These are phyloP conservation scores for Macquaria australasica DNA, from an alignment of 2,113 vertebrate species.

Conservation along the genomic window DNA sequence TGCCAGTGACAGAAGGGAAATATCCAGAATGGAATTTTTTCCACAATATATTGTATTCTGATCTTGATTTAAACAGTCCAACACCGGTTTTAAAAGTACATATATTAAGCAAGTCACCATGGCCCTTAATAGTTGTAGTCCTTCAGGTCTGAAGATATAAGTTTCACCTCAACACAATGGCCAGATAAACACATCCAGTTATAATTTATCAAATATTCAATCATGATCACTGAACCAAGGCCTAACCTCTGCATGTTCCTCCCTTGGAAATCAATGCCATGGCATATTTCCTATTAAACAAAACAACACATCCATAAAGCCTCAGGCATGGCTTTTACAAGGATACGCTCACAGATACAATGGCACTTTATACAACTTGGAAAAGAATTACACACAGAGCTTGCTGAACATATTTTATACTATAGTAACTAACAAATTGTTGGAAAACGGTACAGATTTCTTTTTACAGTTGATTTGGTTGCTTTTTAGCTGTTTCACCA, in stretches of 20 bases:
- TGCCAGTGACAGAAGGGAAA: constrained; percentile 82
- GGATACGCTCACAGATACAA: constrained; percentile 78
- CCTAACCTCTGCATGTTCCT: constrained; percentile 42
- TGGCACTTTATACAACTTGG: constrained; percentile 72
- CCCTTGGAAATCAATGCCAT: constrained; percentile 67
- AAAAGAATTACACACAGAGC: constrained; percentile 74
- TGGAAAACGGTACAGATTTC: constrained; percentile 57
- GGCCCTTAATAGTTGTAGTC: constrained; percentile 50
- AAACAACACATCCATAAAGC: constrained; percentile 80
- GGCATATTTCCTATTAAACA: constrained; percentile 79
- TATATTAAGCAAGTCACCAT: constrained; percentile 27
- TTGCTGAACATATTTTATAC: constrained; percentile 65
- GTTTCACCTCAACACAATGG: constrained; percentile 53
- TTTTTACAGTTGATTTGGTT: constrained; percentile 68
- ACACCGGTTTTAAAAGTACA: constrained; percentile 60
- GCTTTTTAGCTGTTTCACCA: constrained; percentile 66
- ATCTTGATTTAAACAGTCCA: constrained; percentile 70
- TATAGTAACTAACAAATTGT: constrained; percentile 54
- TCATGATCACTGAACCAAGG: constrained; percentile 46
- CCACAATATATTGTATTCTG: constrained; percentile 65
- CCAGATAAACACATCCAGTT: constrained; percentile 41
- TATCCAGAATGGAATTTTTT: constrained; percentile 66
- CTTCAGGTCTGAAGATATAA: constrained; percentile 48
- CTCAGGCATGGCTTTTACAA: constrained; percentile 84
- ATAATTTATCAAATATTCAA: constrained; percentile 29